Evolutionary conservation across 1,140 invertebrate genomes (phyloP).

Genomic region (Aradophagus sp.): DNA sequence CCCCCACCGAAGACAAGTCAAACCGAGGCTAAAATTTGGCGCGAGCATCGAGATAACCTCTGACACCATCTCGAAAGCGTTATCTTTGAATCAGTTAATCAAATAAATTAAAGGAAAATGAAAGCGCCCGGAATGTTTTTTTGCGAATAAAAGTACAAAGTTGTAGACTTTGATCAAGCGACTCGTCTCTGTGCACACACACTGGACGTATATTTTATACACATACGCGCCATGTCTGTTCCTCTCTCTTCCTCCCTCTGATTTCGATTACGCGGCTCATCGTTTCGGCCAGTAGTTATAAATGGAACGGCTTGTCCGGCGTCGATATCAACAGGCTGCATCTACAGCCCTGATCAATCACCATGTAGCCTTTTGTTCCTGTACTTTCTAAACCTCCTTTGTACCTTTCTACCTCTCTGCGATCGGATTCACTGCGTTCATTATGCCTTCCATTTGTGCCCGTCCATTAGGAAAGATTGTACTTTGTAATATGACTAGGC

Average conservation of each 20-base stretch:
- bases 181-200: slow-evolving; percentile 19
- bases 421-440: slow-evolving; percentile 58
- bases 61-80: slow-evolving; percentile 16
- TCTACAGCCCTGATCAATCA: slow-evolving; percentile 62
- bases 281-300: slow-evolving; percentile 49
- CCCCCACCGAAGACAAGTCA: no score
- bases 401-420: slow-evolving; percentile 57
- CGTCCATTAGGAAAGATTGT: slow-evolving; percentile 62
- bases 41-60: slow-evolving; percentile 7
- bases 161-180: slow-evolving; percentile 40
- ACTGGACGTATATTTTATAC: slow-evolving; percentile 36
- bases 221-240: no score
- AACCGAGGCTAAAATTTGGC: slow-evolving; percentile 9
- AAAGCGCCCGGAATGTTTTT: slow-evolving; percentile 30
- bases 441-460: slow-evolving; percentile 58
- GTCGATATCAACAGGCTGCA: slow-evolving; percentile 60
- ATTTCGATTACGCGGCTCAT: slow-evolving; percentile 49
- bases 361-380: slow-evolving; percentile 58
- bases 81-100: slow-evolving; percentile 46
- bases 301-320: slow-evolving; percentile 52
- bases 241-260: slow-evolving; percentile 30
- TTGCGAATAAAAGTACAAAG: slow-evolving; percentile 32
- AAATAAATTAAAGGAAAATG: slow-evolving; percentile 51
- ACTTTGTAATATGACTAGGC: slow-evolving; percentile 56
- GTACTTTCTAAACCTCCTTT: slow-evolving; percentile 60